phyloP scores from a whole-genome alignment of 2,888 invertebrate genomes.

The Sphaerophoria rueppellii region DNA sequence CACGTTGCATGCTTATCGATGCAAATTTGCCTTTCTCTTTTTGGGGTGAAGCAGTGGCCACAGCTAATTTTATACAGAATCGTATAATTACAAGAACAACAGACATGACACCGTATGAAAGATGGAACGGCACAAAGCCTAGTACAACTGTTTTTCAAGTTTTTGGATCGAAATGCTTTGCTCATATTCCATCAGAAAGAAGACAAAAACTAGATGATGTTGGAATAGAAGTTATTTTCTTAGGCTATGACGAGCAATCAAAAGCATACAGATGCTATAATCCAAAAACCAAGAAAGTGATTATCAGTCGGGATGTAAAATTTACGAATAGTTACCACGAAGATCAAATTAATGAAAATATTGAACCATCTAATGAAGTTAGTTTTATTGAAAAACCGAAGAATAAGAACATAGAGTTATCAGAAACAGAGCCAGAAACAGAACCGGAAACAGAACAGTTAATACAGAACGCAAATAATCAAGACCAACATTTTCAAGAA shows the following conservation, averaged over 20 bases:
- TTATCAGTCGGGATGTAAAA: constrained; percentile 58
- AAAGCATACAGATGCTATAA: constrained; percentile 73
- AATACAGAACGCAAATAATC: no score
- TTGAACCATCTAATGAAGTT: background rate
- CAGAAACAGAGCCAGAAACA: no score
- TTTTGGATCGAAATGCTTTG: constrained; percentile 71
- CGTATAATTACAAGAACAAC: constrained; percentile 50
- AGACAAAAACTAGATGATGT: constrained; percentile 68
- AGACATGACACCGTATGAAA: constrained; percentile 61
- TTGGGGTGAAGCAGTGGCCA: constrained; percentile 53
- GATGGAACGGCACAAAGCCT: constrained; percentile 67
- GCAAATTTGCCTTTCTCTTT: constrained; percentile 44
- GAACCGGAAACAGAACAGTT: no score
- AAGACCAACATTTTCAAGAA: background rate
- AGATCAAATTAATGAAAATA: background rate
- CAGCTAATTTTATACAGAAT: constrained; percentile 70
- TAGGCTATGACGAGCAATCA: constrained; percentile 71
- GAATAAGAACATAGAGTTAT: no score
- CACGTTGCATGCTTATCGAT: constrained; percentile 65
- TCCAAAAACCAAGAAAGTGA: constrained; percentile 29
- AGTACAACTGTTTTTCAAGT: constrained; percentile 43
- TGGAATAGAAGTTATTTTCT: constrained; percentile 69
- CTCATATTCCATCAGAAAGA: constrained; percentile 65
- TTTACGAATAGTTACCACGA: background rate
- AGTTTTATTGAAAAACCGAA: background rate